These are phyloP conservation scores for Anabas testudineus DNA, from an alignment of 2,797 vertebrate genomes.

Conservation along the genomic window DNA sequence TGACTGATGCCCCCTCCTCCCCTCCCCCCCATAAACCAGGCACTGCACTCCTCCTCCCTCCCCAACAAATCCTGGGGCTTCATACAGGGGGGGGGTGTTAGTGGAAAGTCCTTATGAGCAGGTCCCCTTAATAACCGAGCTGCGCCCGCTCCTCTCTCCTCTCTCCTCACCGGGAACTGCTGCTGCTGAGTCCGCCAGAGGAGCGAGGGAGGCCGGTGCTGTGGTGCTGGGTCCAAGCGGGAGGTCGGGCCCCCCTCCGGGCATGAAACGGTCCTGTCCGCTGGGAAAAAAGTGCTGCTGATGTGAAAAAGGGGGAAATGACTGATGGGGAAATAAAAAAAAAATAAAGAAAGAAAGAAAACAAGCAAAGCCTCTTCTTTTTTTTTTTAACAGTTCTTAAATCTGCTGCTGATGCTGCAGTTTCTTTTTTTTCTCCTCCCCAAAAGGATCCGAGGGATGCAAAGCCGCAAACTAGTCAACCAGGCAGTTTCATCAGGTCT, in stretches of 20 bases:
- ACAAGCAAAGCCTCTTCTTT: constrained; percentile 44
- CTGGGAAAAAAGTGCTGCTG: constrained; percentile 16
- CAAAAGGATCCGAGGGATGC: constrained; percentile 26
- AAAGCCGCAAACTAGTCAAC: constrained; percentile 53
- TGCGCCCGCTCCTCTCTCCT: constrained; percentile 44
- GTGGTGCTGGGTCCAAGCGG: constrained; percentile 44
- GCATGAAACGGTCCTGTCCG: constrained; percentile 54
- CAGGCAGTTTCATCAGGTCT: constrained; percentile 64
- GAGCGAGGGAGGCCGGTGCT: constrained; percentile 47
- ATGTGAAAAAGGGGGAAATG: not conserved
- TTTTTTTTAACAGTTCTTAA: constrained; percentile 22
- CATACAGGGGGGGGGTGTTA: constrained; percentile 28
- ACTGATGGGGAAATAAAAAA: not conserved
- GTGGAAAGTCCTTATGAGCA: constrained; percentile 50
- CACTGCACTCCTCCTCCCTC: constrained; percentile 24
- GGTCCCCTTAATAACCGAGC: constrained; percentile 12
- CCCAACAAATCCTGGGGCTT: constrained; percentile 66
- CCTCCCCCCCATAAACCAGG: constrained; percentile 43
- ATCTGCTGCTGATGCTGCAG: constrained; percentile 36
- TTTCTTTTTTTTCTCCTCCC: not conserved
- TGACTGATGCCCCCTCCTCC: constrained; percentile 38
- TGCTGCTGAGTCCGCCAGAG: constrained; percentile 55
- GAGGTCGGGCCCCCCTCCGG: constrained; percentile 40
- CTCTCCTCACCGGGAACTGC: constrained; percentile 71
- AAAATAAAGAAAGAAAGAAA: not conserved